These are phyloP conservation scores for Limanda limanda DNA, from an alignment of 2,113 vertebrate species.

Conservation along the genomic window DNA sequence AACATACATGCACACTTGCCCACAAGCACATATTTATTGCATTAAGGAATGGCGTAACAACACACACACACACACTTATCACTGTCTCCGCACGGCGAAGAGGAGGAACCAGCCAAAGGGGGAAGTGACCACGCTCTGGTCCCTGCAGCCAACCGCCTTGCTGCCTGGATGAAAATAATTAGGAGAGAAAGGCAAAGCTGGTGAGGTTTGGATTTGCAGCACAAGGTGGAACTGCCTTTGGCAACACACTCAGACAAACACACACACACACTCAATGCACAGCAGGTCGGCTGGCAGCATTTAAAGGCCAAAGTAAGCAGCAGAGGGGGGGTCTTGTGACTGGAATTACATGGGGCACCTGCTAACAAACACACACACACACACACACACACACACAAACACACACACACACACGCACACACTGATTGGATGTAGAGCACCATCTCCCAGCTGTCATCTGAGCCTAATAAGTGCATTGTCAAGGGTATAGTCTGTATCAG, in stretches of 20 bases:
- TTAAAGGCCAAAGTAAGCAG: constrained; percentile 66
- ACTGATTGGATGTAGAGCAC: constrained; percentile 16
- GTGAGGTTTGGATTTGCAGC: constrained; percentile 45
- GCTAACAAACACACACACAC: constrained; percentile 26
- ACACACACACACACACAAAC: constrained; percentile 14
- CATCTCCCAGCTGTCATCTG: constrained; percentile 59
- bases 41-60: constrained; percentile 21
- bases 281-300: constrained; percentile 67
- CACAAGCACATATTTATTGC: constrained; percentile 35
- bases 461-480: constrained; percentile 30
- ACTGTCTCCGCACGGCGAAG: not conserved
- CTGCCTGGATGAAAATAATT: constrained; percentile 63
- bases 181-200: constrained; percentile 54
- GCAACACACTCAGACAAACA: constrained; percentile 17
- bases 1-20: constrained; percentile 25
- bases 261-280: constrained; percentile 31
- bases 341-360: constrained; percentile 51
- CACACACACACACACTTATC: not conserved
- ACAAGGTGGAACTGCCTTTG: constrained; percentile 65
- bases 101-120: constrained; percentile 28
- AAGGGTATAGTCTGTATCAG: constrained; percentile 23
- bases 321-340: constrained; percentile 39
- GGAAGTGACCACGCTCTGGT: constrained; percentile 52
- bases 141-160: constrained; percentile 36
- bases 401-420: constrained; percentile 14